Percentiles rank a stretch among this genome's conserved stretches.
phyloP scores from a whole-genome alignment of 2,113 vertebrate species.

The Phrynosoma blainvillii region DNA sequence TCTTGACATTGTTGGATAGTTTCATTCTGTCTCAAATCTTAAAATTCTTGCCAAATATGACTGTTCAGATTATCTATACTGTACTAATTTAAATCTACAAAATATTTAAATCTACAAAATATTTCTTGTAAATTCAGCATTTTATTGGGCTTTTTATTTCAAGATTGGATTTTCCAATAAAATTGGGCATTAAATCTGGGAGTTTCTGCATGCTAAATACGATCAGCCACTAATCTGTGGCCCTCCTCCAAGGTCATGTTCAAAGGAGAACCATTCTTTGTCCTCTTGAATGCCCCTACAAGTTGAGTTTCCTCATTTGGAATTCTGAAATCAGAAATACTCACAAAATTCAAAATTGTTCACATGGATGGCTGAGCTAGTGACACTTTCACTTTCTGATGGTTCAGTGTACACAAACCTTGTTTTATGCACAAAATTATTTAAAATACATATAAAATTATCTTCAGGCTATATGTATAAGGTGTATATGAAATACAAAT shows the following conservation, averaged over 20 bases:
- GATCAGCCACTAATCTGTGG: neutral
- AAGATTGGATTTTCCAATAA: neutral
- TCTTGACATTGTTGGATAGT: neutral
- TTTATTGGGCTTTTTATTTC: neutral
- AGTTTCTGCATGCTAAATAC: neutral
- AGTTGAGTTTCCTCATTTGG: too few relatives aligned
- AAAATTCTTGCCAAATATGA: conserved; percentile 19
- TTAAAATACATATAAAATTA: too few relatives aligned
- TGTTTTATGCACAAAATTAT: too few relatives aligned
- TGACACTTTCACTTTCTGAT: too few relatives aligned
- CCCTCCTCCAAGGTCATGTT: neutral
- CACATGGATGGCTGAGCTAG: too few relatives aligned
- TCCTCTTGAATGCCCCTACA: neutral
- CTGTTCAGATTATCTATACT: neutral
- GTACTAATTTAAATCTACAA: neutral
- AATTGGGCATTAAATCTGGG: neutral
- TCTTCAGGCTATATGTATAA: too few relatives aligned
- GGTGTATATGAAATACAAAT: too few relatives aligned
- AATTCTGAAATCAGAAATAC: too few relatives aligned
- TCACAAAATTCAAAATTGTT: too few relatives aligned
- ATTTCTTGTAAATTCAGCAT: neutral
- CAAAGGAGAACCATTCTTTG: neutral
- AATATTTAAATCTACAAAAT: neutral
- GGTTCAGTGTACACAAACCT: too few relatives aligned
- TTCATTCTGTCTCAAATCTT: conserved; percentile 12